Percentiles rank a stretch among this genome's conserved stretches.
These are phyloP conservation scores for Tinamus major DNA, from an alignment of 2,797 vertebrate genomes.

Conservation along the genomic window DNA sequence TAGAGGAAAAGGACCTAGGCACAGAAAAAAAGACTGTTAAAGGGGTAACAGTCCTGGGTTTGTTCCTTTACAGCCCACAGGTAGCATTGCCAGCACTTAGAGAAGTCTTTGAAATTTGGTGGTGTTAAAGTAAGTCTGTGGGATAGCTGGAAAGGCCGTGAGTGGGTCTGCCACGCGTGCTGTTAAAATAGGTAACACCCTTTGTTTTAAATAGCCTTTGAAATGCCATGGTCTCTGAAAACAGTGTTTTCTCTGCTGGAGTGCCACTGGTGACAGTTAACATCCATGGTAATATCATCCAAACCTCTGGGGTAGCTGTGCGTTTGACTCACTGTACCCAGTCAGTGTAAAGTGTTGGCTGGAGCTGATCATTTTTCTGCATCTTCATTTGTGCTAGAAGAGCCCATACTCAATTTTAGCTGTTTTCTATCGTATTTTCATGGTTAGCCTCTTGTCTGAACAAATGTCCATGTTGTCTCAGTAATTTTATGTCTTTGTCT, in stretches of 20 bases:
- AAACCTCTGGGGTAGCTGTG: background rate
- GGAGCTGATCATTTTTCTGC: background rate
- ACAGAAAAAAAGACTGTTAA: background rate
- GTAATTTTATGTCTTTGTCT: background rate
- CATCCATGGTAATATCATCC: fast-evolving
- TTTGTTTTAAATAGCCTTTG: background rate
- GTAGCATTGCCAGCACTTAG: background rate
- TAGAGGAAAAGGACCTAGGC: background rate
- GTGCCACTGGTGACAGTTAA: background rate
- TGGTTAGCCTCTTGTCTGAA: background rate
- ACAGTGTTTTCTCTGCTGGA: background rate
- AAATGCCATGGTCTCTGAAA: background rate
- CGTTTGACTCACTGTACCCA: background rate
- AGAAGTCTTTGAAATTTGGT: background rate
- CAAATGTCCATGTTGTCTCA: background rate
- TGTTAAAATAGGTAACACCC: background rate
- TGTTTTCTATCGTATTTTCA: background rate
- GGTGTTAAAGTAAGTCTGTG: background rate
- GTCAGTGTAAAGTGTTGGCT: fast-evolving
- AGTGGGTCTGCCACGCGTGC: background rate
- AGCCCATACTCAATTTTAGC: background rate
- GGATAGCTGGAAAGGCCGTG: background rate
- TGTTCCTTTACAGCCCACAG: background rate
- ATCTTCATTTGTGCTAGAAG: background rate
- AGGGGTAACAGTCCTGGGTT: background rate